Percentiles rank a stretch among this genome's conserved stretches.
These are phyloP conservation scores for Ornithorhynchus anatinus DNA, from an alignment of 2,113 vertebrate genomes.

Conservation along the genomic window DNA sequence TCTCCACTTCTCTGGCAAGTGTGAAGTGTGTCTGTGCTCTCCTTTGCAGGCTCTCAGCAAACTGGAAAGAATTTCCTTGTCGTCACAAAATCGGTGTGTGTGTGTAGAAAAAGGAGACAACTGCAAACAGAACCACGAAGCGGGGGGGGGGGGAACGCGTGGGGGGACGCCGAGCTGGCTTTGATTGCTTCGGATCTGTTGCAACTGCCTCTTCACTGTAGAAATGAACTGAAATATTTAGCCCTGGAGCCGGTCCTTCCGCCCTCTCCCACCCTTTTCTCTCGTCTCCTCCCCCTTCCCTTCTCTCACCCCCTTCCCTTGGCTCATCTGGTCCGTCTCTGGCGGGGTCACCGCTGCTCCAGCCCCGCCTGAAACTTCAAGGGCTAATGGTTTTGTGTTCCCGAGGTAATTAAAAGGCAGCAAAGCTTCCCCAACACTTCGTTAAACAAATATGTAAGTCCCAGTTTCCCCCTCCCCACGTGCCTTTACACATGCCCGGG, in stretches of 20 bases:
- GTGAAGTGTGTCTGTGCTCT: constrained; percentile 24
- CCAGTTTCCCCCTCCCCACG: background rate
- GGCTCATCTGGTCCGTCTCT: background rate
- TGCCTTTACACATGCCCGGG: background rate
- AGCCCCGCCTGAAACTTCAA: constrained; percentile 30
- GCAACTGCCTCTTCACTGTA: constrained; percentile 4
- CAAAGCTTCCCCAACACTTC: constrained; percentile 31
- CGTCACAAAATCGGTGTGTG: background rate
- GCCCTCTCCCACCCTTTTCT: background rate
- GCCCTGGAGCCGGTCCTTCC: background rate
- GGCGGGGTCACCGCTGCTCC: background rate
- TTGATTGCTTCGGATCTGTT: constrained; percentile 4
- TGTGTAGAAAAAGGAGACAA: constrained; percentile 1
- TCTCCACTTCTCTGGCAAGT: background rate
- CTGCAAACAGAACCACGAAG: constrained; percentile 24
- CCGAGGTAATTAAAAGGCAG: constrained; percentile 20
- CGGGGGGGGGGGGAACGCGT: background rate
- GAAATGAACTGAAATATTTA: constrained; percentile 14
- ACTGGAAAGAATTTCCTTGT: constrained; percentile 22
- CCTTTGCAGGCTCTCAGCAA: constrained; percentile 9
- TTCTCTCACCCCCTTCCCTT: background rate
- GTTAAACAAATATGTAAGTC: constrained; percentile 20
- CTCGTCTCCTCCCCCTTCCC: background rate
- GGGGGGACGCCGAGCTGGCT: background rate
- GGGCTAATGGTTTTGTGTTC: background rate